Base-by-base conservation (phyloP, 2,113 vertebrate species). In the Tapirus terrestris region DNA sequence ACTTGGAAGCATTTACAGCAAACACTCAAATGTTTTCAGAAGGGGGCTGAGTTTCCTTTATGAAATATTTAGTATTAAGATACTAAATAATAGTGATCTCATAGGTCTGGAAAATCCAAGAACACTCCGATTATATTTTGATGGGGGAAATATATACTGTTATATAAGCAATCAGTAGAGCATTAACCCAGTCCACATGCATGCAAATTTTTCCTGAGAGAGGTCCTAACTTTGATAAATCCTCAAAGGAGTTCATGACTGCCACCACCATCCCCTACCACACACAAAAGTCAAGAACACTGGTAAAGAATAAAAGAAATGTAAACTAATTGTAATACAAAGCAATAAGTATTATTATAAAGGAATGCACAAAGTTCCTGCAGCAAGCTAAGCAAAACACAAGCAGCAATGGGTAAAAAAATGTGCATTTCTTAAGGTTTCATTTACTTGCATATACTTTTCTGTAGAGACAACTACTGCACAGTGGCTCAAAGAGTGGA, bases 1-100 rank as follows among this genome's bases (percentile, higher is more conserved):
- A 93, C n/a, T 86, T 31, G 89, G 51, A 89, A 96, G 16, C 31
- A 70, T 33, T 80, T 80, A 68, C 2, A 82, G 51, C 81, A 93
- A 80, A 75, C 29, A 68, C n/a, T 53, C 67, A 63, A 60, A 77
- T 48, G 53, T 63, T 82, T 87, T 76, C 31, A 43, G 33, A 58
- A 90, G 53, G 33, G 13, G 8, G 48, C 0, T 48, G 21, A 3
- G 20, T 68, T 61, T 89, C 39, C 60, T 25, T 82, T 86, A 92
- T 11, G 33, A 94, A 81, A 16, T 68, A 91, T 18, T 91, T 70
- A 60, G 20, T 75, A 86, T 51, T 68, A 21, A 33, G 58, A 43
- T 58, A 65, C 27, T 70, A 77, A 68, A 72, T 93, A 25, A 81
- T 65, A 96, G 39, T 92, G 29, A 86, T 23, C 14, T 58, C 23